Evolutionary conservation across 2,797 vertebrate species (phyloP).

Genomic region (Uromys caudimaculatus): DNA sequence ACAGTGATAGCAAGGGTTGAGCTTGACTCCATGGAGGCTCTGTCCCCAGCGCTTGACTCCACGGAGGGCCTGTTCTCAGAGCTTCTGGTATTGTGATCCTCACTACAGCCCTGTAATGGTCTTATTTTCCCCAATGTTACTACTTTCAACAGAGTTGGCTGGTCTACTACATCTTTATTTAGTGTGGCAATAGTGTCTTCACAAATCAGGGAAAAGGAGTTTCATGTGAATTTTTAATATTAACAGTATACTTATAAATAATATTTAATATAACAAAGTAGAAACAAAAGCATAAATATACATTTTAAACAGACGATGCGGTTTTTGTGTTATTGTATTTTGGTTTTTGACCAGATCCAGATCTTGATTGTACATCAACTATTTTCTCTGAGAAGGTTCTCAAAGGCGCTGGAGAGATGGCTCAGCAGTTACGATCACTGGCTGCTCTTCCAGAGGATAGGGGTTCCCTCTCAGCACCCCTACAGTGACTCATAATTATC

Average conservation of each 20-base stretch:
- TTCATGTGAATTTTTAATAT: slow-evolving; percentile 17
- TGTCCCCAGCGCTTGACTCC: slow-evolving; percentile 17
- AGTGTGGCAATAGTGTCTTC: slow-evolving; percentile 43
- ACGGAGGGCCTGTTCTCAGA: not conserved
- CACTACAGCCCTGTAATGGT: not conserved
- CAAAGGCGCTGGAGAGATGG: not conserved
- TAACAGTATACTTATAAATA: not conserved
- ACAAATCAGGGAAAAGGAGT: not conserved
- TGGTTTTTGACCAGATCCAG: not conserved
- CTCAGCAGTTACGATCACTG: not conserved
- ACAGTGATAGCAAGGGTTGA: not conserved
- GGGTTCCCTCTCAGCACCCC: not conserved
- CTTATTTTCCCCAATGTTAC: slow-evolving; percentile 23
- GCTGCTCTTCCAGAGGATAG: not conserved
- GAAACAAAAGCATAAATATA: not conserved
- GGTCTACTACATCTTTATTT: slow-evolving; percentile 32
- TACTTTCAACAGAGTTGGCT: slow-evolving; percentile 49
- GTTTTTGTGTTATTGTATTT: slow-evolving; percentile 34
- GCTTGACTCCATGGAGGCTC: not conserved
- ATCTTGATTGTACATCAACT: slow-evolving; percentile 26
- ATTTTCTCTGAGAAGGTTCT: slow-evolving; percentile 45
- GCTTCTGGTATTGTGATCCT: slow-evolving; percentile 10
- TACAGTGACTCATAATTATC: not conserved
- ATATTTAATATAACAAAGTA: not conserved
- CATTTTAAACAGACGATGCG: slow-evolving; percentile 2